A percentile compares a stretch with the other conserved stretches of the same genome.
Conservation (phyloP, 37 sponge, comb jelly and placozoan species). For the Halichondria panicea region DNA sequence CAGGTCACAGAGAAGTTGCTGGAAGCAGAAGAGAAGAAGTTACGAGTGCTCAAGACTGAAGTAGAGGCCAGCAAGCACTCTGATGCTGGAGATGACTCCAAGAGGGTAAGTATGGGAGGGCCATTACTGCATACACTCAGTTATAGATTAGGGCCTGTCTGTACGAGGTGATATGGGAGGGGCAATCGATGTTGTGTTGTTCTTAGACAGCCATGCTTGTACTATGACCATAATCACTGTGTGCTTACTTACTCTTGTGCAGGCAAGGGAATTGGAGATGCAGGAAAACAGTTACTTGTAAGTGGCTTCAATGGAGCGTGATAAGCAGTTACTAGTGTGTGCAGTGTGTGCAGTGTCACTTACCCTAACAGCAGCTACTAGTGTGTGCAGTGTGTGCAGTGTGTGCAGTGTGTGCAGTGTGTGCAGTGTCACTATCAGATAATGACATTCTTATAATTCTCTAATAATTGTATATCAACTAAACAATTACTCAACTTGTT, state of each 20-base stretch:
- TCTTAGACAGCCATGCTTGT: background rate
- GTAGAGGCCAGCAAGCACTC: conserved; percentile 45
- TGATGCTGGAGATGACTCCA: conserved; percentile 19
- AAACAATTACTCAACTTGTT: too few relatives aligned
- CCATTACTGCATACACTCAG: background rate
- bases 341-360: too few relatives aligned
- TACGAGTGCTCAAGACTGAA: conserved; percentile 56
- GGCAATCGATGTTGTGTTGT: background rate
- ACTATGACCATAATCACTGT: background rate
- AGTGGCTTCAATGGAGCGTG: too few relatives aligned
- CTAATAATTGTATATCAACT: background rate
- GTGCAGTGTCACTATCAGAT: too few relatives aligned
- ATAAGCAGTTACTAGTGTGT: too few relatives aligned
- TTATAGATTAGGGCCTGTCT: background rate
- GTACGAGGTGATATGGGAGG: background rate
- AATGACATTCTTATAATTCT: too few relatives aligned
- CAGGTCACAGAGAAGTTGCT: conserved; percentile 88
- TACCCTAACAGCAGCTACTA: too few relatives aligned
- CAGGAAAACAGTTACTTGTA: conserved; percentile 78
- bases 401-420: too few relatives aligned
- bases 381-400: background rate
- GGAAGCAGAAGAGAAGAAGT: conserved; percentile 84
- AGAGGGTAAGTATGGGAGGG: conserved; percentile 4
- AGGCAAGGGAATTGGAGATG: conserved; percentile 71
- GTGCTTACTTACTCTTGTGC: background rate